Conservation (phyloP, 2,888 invertebrate species). For the Spodoptera littoralis region DNA sequence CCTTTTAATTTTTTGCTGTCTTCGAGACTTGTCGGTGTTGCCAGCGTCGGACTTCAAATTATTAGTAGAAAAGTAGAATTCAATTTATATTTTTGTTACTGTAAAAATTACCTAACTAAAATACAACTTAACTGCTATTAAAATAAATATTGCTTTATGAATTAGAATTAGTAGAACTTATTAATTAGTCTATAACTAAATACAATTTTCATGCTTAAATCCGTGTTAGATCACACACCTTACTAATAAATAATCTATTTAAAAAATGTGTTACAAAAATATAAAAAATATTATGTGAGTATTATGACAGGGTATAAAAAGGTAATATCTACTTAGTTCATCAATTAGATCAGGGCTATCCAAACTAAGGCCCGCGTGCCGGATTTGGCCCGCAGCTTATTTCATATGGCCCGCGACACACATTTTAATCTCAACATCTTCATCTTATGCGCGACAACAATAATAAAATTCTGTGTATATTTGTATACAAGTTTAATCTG, state of each 20-base stretch:
- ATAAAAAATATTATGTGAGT: no score
- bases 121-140: neutral
- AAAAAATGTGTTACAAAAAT: no score
- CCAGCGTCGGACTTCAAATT: conserved; percentile 26
- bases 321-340: no score
- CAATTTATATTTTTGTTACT: neutral
- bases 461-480: no score
- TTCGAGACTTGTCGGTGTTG: conserved; percentile 59
- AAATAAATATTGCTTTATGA: conserved; percentile 11
- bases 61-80: conserved; percentile 23
- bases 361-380: no score
- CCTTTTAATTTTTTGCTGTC: conserved; percentile 61
- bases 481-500: no score
- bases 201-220: conserved; percentile 33
- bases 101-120: neutral
- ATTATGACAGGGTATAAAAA: no score
- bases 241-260: conserved; percentile 7
- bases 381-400: no score
- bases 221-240: conserved; percentile 46
- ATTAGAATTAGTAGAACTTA: neutral
- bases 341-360: no score
- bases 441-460: no score
- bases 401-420: no score
- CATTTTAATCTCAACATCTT: no score
- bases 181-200: conserved; percentile 36